Base-by-base conservation (phyloP, 1,140 invertebrate genomes). In the Triops cancriformis region DNA sequence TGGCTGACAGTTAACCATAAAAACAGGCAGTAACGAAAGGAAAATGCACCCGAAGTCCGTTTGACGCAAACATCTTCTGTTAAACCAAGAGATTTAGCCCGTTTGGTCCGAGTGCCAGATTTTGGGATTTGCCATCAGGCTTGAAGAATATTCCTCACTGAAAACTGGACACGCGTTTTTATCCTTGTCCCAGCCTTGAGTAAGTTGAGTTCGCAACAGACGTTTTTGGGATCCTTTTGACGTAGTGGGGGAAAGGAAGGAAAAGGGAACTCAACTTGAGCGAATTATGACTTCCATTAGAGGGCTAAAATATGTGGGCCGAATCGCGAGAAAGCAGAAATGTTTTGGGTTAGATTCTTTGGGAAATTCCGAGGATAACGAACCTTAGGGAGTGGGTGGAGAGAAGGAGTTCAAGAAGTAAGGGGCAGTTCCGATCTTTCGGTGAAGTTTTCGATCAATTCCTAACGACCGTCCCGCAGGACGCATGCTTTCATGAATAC, bases 271-370 rank as follows among this genome's bases (percentile, higher is more conserved):
- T 10, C 51, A 64, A 14, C 51, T 64, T 64, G 51, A 64, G 51
- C 51, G 51, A 64, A 64, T 64, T 64, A 64, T 64, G 51, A 64
- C 51, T 64, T 64, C 51, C 51, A 64, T 64, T 64, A 64, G 23
- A 64, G 51, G 23, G 0, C 14, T 64, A 10, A 64, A 64, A 10
- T 64, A 18, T 64, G 51, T 37, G 51, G 9, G 23, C 51, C 23
- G 14, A 64, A n/a, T 64, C 51, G 51, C 51, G 51, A 64, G 14
- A 64, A 64, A 64, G 9, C 51, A 64, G 23, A 64, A 14, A 12
- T 45, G 11, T 45, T 45, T 45, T 18, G 18, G n/a, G n/a, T n/a
- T 45, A 45, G 43, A 45, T 11, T 45, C 43, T 64, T 64, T 64
- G 18, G 23, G 2, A 23, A 9, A n/a, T 64, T 64, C 51, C 18